Percentiles rank a stretch among this genome's conserved stretches.
These are phyloP conservation scores for Drosophila pectinifera DNA, from an alignment of 1,140 invertebrate species.

Conservation along the genomic window DNA sequence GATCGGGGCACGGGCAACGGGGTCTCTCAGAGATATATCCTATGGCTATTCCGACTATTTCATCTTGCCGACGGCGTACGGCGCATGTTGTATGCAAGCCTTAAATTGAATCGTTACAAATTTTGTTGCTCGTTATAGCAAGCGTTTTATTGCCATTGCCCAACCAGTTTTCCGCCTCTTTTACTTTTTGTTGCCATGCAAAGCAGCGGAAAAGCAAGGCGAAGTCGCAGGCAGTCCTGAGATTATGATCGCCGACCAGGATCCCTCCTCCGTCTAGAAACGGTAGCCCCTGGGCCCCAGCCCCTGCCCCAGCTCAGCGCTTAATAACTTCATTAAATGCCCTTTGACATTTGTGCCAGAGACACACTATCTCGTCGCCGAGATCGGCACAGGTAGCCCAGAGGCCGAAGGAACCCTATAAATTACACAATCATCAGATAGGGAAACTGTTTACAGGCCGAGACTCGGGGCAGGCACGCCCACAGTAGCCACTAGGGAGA, in stretches of 20 bases:
- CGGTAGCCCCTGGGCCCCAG: constrained; percentile 36
- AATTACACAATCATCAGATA: constrained; percentile 81
- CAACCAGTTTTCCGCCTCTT: constrained; percentile 58
- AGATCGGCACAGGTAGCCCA: constrained; percentile 52
- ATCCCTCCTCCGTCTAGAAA: constrained; percentile 23
- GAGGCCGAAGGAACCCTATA: constrained; percentile 58
- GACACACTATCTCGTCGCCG: constrained; percentile 31
- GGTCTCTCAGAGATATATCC: constrained; percentile 27
- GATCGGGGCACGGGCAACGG: neutral
- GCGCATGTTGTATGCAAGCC: constrained; percentile 75
- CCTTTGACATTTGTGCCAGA: constrained; percentile 75
- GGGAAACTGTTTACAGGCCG: constrained; percentile 79
- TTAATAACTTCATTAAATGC: constrained; percentile 84
- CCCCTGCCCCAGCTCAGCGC: too few relatives aligned
- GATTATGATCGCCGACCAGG: constrained; percentile 66
- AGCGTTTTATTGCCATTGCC: constrained; percentile 83
- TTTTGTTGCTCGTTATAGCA: constrained; percentile 84
- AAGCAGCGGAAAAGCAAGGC: constrained; percentile 38
- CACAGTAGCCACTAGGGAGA: constrained; percentile 62
- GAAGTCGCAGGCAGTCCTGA: constrained; percentile 39
- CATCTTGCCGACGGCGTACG: constrained; percentile 77
- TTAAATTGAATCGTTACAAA: constrained; percentile 84
- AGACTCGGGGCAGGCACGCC: constrained; percentile 56
- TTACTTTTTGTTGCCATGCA: constrained; percentile 48
- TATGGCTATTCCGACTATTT: constrained; percentile 77